A percentile compares a stretch with the other conserved stretches of the same genome.
Evolutionary conservation across 2,888 invertebrate species (phyloP).

Genomic region (Clanis bilineata): DNA sequence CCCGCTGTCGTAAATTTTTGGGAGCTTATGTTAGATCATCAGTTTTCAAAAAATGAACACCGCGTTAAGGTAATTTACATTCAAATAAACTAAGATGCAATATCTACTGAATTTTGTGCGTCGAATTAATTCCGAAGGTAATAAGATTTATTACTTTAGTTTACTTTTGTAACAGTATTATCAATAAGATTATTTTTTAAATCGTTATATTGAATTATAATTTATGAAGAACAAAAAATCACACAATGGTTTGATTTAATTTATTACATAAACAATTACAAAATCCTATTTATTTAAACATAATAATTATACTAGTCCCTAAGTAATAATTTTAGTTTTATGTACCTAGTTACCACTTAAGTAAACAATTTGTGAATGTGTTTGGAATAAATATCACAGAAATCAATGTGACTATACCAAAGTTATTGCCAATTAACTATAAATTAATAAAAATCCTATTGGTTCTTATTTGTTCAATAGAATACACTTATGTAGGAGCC

Average conservation of each 20-base stretch:
- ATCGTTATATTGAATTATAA: background rate
- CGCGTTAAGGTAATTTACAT: background rate
- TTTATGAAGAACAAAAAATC: background rate
- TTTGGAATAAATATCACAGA: slow-evolving; percentile 11
- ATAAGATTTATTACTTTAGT: too few species aligned
- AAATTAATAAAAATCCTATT: background rate
- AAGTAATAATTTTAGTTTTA: background rate
- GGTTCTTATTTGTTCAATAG: background rate
- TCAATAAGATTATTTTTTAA: too few species aligned
- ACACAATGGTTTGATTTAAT: background rate
- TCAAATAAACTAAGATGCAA: too few species aligned
- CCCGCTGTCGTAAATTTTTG: slow-evolving; percentile 60
- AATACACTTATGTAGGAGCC: background rate
- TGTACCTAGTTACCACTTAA: background rate
- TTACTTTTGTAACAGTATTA: too few species aligned
- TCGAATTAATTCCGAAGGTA: too few species aligned
- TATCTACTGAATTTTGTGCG: too few species aligned
- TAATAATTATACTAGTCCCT: background rate
- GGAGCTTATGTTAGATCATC: slow-evolving; percentile 59
- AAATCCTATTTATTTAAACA: background rate
- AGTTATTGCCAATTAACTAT: background rate
- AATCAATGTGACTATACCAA: slow-evolving; percentile 5
- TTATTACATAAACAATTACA: slow-evolving; percentile 6
- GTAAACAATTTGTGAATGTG: slow-evolving; percentile 4
- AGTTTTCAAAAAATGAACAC: slow-evolving; percentile 22